Evolutionary conservation across 2,113 vertebrate species (phyloP).

Genomic region (Martes martes): DNA sequence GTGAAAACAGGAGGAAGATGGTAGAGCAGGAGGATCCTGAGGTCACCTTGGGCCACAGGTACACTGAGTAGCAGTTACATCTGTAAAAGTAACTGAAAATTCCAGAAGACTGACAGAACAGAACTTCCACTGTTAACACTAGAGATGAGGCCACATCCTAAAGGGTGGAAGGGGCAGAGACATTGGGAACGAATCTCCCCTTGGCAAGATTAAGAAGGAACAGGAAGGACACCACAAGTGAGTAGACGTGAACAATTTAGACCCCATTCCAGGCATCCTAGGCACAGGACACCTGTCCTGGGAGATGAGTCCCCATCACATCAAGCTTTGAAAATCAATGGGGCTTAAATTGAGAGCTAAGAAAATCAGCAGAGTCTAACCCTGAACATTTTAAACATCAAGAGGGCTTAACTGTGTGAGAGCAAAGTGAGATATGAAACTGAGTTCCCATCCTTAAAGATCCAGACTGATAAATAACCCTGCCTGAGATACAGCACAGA

Average conservation of each 20-base stretch:
- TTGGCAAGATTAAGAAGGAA: background rate
- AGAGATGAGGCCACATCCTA: background rate
- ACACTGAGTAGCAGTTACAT: background rate
- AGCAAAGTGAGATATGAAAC: background rate
- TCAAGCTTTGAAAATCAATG: background rate
- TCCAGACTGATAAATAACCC: background rate
- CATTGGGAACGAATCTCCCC: background rate
- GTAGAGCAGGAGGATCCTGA: background rate
- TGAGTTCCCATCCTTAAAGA: background rate
- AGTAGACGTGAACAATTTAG: background rate
- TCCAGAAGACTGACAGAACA: background rate
- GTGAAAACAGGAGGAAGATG: no score
- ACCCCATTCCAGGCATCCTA: background rate
- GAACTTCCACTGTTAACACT: background rate
- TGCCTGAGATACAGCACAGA: background rate
- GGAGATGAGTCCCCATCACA: background rate
- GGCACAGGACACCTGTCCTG: background rate
- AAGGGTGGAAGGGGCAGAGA: background rate
- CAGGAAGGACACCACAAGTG: background rate
- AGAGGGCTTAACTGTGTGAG: background rate
- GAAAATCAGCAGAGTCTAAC: background rate
- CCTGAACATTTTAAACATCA: background rate
- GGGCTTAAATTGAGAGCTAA: background rate
- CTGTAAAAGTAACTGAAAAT: background rate
- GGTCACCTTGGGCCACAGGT: background rate